Percentiles rank a stretch among this genome's conserved stretches.
These are phyloP conservation scores for Drosophila multiciliata DNA, from an alignment of 2,888 invertebrate genomes.

Conservation along the genomic window DNA sequence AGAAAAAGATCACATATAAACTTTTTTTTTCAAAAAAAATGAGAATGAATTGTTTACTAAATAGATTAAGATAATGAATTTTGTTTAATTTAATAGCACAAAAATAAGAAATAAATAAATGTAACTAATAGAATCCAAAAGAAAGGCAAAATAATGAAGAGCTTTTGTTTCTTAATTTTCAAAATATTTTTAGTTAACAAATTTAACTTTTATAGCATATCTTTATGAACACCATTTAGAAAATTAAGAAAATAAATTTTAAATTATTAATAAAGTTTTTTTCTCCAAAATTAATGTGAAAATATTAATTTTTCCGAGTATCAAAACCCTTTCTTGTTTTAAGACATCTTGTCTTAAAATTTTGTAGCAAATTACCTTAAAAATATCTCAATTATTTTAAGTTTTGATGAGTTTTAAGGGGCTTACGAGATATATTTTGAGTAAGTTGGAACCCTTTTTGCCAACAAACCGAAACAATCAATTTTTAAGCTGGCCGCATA, in stretches of 20 bases:
- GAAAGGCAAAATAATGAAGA: no score
- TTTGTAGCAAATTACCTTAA: background rate
- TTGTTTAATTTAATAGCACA: background rate
- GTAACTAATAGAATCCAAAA: background rate
- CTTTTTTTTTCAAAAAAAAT: background rate
- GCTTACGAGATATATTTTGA: background rate
- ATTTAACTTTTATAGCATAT: background rate
- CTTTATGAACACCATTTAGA: background rate
- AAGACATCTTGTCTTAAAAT: background rate
- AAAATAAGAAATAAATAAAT: background rate
- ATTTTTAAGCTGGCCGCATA: constrained; percentile 25
- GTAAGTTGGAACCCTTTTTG: background rate
- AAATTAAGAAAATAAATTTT: background rate
- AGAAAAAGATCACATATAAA: background rate
- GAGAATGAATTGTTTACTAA: background rate
- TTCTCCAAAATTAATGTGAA: background rate
- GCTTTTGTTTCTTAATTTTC: background rate
- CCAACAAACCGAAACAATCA: constrained; percentile 28
- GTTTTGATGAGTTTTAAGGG: background rate
- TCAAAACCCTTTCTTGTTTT: background rate
- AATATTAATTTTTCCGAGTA: background rate
- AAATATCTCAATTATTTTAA: background rate
- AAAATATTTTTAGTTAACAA: background rate
- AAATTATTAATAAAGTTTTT: background rate
- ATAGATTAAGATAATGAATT: background rate